Conservation (phyloP, 1,140 invertebrate genomes). For the Homarus americanus region DNA sequence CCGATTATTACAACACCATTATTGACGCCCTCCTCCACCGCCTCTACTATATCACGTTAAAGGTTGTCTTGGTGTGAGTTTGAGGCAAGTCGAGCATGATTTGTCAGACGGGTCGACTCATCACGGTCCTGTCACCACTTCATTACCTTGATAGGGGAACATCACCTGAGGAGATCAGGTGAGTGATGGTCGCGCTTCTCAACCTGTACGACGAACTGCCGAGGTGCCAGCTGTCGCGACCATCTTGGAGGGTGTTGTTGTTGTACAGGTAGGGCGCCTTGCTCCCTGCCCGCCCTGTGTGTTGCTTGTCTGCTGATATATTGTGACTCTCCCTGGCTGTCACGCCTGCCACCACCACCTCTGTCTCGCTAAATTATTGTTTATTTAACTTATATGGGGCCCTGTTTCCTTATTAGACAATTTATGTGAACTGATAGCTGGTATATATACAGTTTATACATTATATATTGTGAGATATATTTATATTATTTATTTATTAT, state of each 20-base stretch:
- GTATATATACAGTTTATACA: not conserved
- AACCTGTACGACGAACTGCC: slow-evolving; percentile 15
- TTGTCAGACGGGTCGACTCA: slow-evolving; percentile 36
- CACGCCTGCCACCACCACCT: not conserved
- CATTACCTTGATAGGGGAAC: slow-evolving; percentile 59
- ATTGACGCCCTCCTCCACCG: not conserved
- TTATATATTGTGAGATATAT: not conserved
- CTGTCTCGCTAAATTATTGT: not conserved
- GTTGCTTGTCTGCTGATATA: not conserved
- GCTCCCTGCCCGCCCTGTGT: not conserved
- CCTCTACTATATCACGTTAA: slow-evolving; percentile 2
- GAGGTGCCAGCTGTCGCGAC: not conserved
- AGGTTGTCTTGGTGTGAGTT: slow-evolving; percentile 44
- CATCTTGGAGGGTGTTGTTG: not conserved
- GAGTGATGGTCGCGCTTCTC: slow-evolving; percentile 37
- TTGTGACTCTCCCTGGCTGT: not conserved
- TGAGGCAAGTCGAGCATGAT: slow-evolving; percentile 45
- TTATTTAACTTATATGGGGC: not conserved
- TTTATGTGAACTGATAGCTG: not conserved
- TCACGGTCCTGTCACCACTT: slow-evolving; percentile 24
- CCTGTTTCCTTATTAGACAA: not conserved
- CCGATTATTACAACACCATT: not conserved
- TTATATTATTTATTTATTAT: too few species aligned
- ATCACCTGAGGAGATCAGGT: slow-evolving; percentile 26
- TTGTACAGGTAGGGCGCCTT: not conserved